Evolutionary conservation across 2,113 vertebrate genomes (phyloP).

Genomic region (Lycaon pictus): DNA sequence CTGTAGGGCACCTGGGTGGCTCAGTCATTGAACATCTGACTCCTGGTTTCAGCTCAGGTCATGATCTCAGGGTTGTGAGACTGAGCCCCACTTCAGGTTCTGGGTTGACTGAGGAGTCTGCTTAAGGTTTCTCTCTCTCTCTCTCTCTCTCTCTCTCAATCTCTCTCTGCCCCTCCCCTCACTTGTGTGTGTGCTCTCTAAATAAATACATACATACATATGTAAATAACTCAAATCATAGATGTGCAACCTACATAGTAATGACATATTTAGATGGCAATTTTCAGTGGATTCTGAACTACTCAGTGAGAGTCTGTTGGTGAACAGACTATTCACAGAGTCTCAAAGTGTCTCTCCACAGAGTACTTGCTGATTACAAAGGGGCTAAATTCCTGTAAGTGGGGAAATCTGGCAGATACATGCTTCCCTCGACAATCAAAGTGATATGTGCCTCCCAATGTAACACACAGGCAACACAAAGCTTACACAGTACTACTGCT

Average conservation of each 20-base stretch:
- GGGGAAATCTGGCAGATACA: not conserved
- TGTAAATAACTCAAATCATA: not conserved
- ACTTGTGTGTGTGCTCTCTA: not conserved
- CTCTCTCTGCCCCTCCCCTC: not conserved
- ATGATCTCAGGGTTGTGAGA: not conserved
- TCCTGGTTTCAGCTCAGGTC: not conserved
- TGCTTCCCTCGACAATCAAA: not conserved
- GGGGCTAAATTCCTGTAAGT: not conserved
- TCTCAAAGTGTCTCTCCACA: not conserved
- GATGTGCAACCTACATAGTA: not conserved
- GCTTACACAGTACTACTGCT: not conserved
- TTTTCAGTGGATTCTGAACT: constrained; percentile 31
- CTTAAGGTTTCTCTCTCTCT: not conserved
- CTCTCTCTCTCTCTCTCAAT: not conserved
- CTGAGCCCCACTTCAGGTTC: not conserved
- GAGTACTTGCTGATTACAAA: constrained; percentile 26
- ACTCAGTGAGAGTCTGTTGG: not conserved
- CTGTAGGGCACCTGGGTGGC: not conserved
- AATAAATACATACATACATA: not conserved
- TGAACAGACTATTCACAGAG: not conserved
- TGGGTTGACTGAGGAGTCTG: not conserved
- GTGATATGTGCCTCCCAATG: not conserved
- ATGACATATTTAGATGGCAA: not conserved
- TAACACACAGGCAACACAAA: not conserved
- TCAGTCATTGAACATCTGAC: not conserved